Evolutionary conservation across 2,113 vertebrate species (phyloP).

Genomic region (Pterocles gutturalis): DNA sequence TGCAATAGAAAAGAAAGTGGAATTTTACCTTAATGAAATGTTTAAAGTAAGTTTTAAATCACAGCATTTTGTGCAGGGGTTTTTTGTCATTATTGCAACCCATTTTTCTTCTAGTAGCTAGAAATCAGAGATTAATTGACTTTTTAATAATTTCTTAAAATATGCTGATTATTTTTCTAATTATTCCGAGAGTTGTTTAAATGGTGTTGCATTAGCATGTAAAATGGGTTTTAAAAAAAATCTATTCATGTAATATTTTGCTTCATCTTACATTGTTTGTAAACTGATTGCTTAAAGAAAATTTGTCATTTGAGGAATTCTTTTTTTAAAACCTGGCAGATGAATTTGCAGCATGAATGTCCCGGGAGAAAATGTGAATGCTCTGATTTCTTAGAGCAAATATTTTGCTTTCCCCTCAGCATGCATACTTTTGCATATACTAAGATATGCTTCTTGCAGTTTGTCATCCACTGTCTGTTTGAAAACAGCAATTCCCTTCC

Average conservation of each 20-base stretch:
- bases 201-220: neutral
- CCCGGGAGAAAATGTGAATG: slow-evolving; percentile 52
- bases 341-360: slow-evolving; percentile 52
- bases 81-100: neutral
- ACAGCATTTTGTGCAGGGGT: neutral
- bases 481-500: slow-evolving; percentile 62
- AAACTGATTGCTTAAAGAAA: slow-evolving; percentile 48
- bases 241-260: slow-evolving; percentile 9
- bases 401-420: slow-evolving; percentile 69
- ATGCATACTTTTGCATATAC: slow-evolving; percentile 81
- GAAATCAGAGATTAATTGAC: neutral
- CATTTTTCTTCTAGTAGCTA: slow-evolving; percentile 2
- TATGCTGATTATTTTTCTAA: neutral
- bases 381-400: slow-evolving; percentile 64
- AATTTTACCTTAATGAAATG: slow-evolving; percentile 1
- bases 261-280: neutral
- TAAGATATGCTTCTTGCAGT: slow-evolving; percentile 74
- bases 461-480: slow-evolving; percentile 72
- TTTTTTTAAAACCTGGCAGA: slow-evolving; percentile 67
- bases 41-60: neutral
- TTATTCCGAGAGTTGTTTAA: slow-evolving; percentile 12
- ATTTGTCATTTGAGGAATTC: slow-evolving; percentile 27
- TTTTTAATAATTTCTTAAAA: slow-evolving; percentile 29
- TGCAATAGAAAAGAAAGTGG: neutral
- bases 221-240: neutral